These are phyloP conservation scores for Aspidiotus rigidus DNA, from an alignment of 2,888 invertebrate species.

Conservation along the genomic window DNA sequence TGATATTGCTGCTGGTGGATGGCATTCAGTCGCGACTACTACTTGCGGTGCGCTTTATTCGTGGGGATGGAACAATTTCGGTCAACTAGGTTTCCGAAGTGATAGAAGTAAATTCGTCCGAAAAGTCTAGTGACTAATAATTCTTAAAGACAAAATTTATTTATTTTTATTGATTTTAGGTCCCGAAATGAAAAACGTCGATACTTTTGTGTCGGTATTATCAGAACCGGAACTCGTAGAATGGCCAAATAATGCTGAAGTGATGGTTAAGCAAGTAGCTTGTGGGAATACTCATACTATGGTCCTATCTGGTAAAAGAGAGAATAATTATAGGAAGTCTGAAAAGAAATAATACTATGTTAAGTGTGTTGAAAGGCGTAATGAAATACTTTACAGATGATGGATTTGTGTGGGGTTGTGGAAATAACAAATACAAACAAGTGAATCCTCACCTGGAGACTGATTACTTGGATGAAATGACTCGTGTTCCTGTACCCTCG, in stretches of 20 bases:
- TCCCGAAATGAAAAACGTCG: slow-evolving; percentile 41
- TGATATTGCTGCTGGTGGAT: slow-evolving; percentile 68
- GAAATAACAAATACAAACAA: slow-evolving; percentile 76
- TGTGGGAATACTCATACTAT: slow-evolving; percentile 73
- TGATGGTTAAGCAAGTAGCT: slow-evolving; percentile 47
- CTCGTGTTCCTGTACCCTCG: slow-evolving; percentile 40
- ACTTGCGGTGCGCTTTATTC: slow-evolving; percentile 71
- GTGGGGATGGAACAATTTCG: slow-evolving; percentile 87
- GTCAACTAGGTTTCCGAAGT: slow-evolving; percentile 59
- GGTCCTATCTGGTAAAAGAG: slow-evolving; percentile 50
- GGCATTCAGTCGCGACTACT: slow-evolving; percentile 75
- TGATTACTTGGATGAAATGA: slow-evolving; percentile 35
- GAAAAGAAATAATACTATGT: neutral
- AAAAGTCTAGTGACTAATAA: neutral
- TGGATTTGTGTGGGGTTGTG: slow-evolving; percentile 61
- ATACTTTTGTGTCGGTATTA: slow-evolving; percentile 4
- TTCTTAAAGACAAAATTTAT: neutral
- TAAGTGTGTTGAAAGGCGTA: neutral
- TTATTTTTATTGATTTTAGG: slow-evolving; percentile 36
- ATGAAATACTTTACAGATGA: slow-evolving; percentile 45
- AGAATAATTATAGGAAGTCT: too few species aligned
- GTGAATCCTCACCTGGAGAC: slow-evolving; percentile 46
- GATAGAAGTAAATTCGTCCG: neutral
- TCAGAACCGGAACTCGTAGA: slow-evolving; percentile 43
- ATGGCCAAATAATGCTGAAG: slow-evolving; percentile 42